Base-by-base conservation (phyloP, 2,888 invertebrate genomes). In the Himalopsyche tibetana region DNA sequence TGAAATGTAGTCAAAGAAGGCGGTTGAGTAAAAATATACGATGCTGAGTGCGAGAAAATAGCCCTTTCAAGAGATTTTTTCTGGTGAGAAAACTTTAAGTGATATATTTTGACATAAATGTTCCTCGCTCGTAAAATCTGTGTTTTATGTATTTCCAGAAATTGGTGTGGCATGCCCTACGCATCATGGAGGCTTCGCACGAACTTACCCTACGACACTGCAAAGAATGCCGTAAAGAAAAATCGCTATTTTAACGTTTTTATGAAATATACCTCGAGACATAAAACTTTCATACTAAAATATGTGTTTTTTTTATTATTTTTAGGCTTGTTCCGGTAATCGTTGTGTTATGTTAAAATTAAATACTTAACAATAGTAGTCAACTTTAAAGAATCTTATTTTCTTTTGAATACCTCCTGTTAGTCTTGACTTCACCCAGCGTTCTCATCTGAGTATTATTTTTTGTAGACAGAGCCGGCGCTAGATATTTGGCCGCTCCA, bases 121-220 rank as follows among this genome's bases (percentile, higher is more conserved):
- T 82, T 69, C 85, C 42, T 42, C n/a, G 85, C 82, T 85, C 85
- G 85, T 85, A 85, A 85, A 85, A 85, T 51, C 69, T 17, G 85
- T 42, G 85, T 74, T 85, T 85, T 85, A 85, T 69, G 82, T 74
- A 42, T 74, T 85, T 74, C n/a, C 11, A 45, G 85, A 85, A 85
- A 85, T 85, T 82, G 85, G 85, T 74, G 63, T 51, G 42, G 85
- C 38, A 74, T 42, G 74, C 82, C 69, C 36, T 55, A 36, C 69
- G 55, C 55, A 42, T 40, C 80, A n/a, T 4, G 19, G 80, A 63
- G 19, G 63, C 63, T 63, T 63, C 63, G 9, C 63, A 63, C 63
- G 63, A 63, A 19, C 28, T 63, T 28, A 63, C 63, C 63, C 63
- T 63, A 63, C 63, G 63, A 63, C 63, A 63, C 63, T 19, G 28